These are phyloP conservation scores for Ormyrus pomaceus DNA, from an alignment of 2,888 invertebrate genomes.

Conservation along the genomic window DNA sequence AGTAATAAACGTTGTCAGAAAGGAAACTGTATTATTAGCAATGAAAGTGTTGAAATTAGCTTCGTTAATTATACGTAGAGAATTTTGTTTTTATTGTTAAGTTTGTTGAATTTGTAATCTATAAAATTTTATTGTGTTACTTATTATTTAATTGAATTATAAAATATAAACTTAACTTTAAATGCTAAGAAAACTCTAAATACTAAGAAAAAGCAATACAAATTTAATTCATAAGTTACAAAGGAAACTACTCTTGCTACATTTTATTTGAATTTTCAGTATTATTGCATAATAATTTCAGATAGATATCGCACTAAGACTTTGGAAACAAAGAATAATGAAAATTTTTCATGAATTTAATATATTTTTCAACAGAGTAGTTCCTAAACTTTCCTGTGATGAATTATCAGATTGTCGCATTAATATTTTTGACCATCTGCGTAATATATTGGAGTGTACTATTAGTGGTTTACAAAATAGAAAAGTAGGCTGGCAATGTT, in stretches of 20 bases:
- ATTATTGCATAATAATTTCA: conserved; percentile 23
- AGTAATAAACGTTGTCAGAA: too few species aligned
- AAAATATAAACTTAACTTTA: conserved; percentile 30
- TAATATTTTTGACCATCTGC: conserved; percentile 34
- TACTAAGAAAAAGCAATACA: conserved; percentile 39
- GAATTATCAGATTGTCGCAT: conserved; percentile 22
- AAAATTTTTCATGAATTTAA: conserved; percentile 5
- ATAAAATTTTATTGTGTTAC: conserved; percentile 26
- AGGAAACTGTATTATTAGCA: too few species aligned
- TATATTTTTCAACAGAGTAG: conserved; percentile 32
- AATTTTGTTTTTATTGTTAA: background rate
- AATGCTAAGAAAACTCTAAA: background rate
- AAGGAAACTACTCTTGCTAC: conserved; percentile 34
- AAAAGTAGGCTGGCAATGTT: conserved; percentile 30
- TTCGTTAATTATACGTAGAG: background rate
- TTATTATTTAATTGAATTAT: conserved; percentile 40
- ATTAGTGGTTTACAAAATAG: conserved; percentile 4
- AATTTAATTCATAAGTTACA: conserved; percentile 36
- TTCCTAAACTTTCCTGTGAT: conserved; percentile 47
- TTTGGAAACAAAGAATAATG: background rate
- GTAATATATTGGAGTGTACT: conserved; percentile 13
- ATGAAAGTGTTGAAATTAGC: too few species aligned
- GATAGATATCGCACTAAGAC: background rate
- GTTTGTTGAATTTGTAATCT: too few species aligned
- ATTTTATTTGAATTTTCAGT: conserved; percentile 31